A percentile compares a stretch with the other conserved stretches of the same genome.
These are phyloP conservation scores for Branchellion lobata DNA, from an alignment of 2,888 invertebrate genomes.

Conservation along the genomic window DNA sequence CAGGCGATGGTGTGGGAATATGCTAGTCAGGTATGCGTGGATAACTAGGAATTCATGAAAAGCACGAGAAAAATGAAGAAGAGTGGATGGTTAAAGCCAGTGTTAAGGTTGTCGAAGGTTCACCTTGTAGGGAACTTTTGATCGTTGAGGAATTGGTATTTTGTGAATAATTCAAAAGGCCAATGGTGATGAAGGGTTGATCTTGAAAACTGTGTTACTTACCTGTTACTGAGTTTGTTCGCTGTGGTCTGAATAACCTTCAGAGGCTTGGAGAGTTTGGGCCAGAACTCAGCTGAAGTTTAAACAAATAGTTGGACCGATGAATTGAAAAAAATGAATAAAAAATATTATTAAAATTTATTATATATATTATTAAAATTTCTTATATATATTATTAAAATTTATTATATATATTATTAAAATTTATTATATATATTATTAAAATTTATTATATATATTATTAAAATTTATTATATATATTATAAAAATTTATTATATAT, in stretches of 20 bases:
- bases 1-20: too few relatives aligned
- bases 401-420: not conserved
- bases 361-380: not conserved
- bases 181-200: too few relatives aligned
- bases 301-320: constrained; percentile 51
- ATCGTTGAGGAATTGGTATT: too few relatives aligned
- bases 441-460: not conserved
- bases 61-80: too few relatives aligned
- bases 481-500: not conserved
- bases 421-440: not conserved
- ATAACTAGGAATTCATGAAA: too few relatives aligned
- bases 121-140: too few relatives aligned
- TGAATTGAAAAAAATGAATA: not conserved
- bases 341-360: not conserved
- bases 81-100: too few relatives aligned
- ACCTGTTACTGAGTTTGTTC: constrained; percentile 84
- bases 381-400: not conserved
- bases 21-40: too few relatives aligned
- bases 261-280: constrained; percentile 80
- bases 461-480: not conserved
- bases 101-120: too few relatives aligned
- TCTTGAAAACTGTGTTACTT: too few relatives aligned
- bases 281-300: constrained; percentile 82
- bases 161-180: too few relatives aligned
- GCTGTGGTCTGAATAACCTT: constrained; percentile 86